phyloP scores from a whole-genome alignment of 2,113 vertebrate species.

The Ailurus styani region DNA sequence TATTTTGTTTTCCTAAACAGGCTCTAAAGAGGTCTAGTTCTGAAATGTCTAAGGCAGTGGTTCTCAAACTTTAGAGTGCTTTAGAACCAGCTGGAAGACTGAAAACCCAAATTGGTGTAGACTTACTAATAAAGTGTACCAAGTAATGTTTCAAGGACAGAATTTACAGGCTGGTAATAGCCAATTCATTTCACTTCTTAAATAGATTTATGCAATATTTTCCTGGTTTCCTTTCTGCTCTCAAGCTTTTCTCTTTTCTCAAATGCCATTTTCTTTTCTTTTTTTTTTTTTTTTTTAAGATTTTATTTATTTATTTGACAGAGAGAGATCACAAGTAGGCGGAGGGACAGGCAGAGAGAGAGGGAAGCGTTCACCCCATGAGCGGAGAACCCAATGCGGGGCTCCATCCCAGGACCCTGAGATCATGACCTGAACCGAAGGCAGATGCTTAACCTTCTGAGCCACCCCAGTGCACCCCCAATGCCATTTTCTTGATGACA shows the following conservation, averaged over 20 bases:
- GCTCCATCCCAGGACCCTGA: too few species aligned
- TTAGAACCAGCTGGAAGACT: background rate
- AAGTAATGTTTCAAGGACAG: background rate
- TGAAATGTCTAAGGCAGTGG: background rate
- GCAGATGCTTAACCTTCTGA: too few species aligned
- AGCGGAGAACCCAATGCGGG: too few species aligned
- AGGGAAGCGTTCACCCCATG: too few species aligned
- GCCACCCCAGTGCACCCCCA: too few species aligned
- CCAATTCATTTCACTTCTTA: slow-evolving; percentile 22
- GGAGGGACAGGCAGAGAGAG: too few species aligned
- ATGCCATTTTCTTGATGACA: background rate
- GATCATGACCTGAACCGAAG: too few species aligned
- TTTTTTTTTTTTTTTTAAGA: slow-evolving; percentile 2
- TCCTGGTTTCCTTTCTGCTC: background rate
- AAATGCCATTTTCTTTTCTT: background rate
- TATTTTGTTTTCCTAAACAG: background rate
- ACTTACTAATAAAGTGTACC: background rate
- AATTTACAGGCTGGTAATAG: background rate
- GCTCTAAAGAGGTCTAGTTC: background rate
- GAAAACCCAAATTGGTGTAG: background rate
- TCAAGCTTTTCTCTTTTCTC: slow-evolving; percentile 29
- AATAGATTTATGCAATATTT: background rate
- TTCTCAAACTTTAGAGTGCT: background rate
- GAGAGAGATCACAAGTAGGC: too few species aligned
- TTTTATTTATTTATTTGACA: too few species aligned